Base-by-base conservation (phyloP, 2,888 invertebrate genomes). In the Cistogaster globosa region DNA sequence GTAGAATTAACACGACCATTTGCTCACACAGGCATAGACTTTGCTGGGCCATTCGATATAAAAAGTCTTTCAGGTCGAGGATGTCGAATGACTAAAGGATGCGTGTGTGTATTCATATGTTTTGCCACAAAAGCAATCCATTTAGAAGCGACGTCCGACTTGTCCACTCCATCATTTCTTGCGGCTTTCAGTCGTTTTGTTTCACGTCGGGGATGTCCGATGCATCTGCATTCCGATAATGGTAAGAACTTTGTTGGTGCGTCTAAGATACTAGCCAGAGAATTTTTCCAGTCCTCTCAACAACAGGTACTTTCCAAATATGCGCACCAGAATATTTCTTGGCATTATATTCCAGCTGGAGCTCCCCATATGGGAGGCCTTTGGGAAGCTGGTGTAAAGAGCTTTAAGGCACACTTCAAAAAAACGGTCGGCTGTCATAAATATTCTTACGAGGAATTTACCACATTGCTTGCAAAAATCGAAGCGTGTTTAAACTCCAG, bases 81-180 rank as follows among this genome's bases (percentile, higher is more conserved):
- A 26, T 26, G 26, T 26, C 26, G 26, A 26, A 26, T 26, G 26
- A 26, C 26, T 26, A 26, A 26, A 26, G 26, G 26, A 26, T 26
- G 4, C 26, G 26, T 26, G 26, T 26, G 26, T 26, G 26, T 26
- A 26, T 26, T 26, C 26, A 9, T 63, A 22, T 63, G 62, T 11
- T 63, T 63, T 12, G 42, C 42, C 0, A 45, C 62, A 4, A 63
- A 63, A 8, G 62, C 42, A 2, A 65, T 53, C 3, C 82, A 79
- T 8, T 32, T 60, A 16, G 36, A 26, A 12, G 22, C 74, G 0
- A 26, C 80, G 0, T 74, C 68, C 11, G 42, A 78, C 26, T 63
- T 63, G 16, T 42, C 62, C 22, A 36, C 38, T 6, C 20, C 26
- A 5, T 18, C 38, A 6, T 62, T 63, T 6, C 22, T 63, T 20